Conservation (phyloP, 2,888 invertebrate genomes). For the Escarpia spicata region DNA sequence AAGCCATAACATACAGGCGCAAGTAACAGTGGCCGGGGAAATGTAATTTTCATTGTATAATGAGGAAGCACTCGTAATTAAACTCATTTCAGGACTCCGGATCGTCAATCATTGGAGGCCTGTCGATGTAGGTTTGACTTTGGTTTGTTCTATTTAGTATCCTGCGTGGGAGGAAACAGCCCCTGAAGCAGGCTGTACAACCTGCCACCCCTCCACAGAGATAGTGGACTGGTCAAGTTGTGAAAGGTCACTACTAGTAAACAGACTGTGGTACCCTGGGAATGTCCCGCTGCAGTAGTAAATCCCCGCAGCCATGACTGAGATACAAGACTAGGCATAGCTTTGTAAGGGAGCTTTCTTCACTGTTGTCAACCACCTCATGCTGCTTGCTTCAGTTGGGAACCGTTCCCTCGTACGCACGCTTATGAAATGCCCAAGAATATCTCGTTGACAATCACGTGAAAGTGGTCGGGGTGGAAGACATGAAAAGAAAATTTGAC, state of each 20-base stretch:
- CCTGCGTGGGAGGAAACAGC: neutral
- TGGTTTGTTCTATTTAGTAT: neutral
- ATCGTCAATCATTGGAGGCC: neutral
- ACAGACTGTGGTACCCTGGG: neutral
- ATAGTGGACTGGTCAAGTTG: neutral
- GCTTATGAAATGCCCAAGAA: neutral
- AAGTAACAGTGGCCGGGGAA: neutral
- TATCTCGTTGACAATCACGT: neutral
- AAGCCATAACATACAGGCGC: neutral
- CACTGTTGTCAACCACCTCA: neutral
- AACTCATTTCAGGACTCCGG: neutral
- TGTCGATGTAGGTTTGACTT: neutral
- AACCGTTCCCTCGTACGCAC: neutral
- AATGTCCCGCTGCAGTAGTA: neutral
- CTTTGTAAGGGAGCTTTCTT: neutral
- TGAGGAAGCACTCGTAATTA: neutral
- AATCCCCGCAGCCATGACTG: neutral
- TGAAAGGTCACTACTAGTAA: conserved; percentile 11
- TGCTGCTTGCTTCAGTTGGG: neutral
- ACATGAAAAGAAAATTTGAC: conserved; percentile 6
- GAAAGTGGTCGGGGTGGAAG: neutral
- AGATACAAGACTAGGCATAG: neutral
- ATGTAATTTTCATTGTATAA: neutral
- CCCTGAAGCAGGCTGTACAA: neutral
- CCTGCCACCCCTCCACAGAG: neutral